Evolutionary conservation across 1,140 invertebrate genomes (phyloP).

Genomic region (Bombus sibiricus): DNA sequence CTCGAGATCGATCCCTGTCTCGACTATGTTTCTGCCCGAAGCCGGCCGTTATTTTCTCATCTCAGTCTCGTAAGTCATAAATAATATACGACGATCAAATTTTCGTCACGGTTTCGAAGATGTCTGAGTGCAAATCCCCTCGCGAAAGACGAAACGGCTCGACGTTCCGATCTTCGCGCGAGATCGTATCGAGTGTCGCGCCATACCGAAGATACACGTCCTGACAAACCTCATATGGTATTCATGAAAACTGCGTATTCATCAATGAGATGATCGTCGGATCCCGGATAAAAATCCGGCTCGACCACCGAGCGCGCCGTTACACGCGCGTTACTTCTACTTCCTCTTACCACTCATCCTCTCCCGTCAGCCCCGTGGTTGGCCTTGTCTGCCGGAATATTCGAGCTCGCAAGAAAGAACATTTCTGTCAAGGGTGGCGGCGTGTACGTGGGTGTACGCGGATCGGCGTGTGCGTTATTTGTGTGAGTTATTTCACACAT

Average conservation of each 20-base stretch:
- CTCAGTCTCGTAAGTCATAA: constrained; percentile 33
- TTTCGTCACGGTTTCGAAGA: constrained; percentile 10
- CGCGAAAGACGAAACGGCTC: constrained; percentile 48
- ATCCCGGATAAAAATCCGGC: constrained; percentile 32
- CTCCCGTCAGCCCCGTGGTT: not conserved
- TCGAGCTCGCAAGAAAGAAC: constrained; percentile 9
- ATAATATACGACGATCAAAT: constrained; percentile 39
- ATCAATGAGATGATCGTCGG: constrained; percentile 66
- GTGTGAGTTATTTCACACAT: constrained; percentile 66
- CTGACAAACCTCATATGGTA: constrained; percentile 64
- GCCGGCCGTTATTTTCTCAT: constrained; percentile 30
- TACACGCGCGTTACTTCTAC: not conserved
- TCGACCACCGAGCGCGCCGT: not conserved
- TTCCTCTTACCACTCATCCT: not conserved
- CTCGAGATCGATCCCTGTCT: not conserved
- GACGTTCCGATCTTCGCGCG: constrained; percentile 14
- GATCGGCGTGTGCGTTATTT: constrained; percentile 51
- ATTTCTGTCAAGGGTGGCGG: constrained; percentile 15
- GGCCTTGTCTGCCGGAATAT: constrained; percentile 15
- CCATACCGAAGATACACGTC: constrained; percentile 31
- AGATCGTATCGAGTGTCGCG: constrained; percentile 52
- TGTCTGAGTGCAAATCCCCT: constrained; percentile 16
- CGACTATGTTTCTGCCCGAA: not conserved
- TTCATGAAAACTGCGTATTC: constrained; percentile 70
- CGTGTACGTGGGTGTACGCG: constrained; percentile 6